Conservation (phyloP, 2,797 vertebrate genomes). For the Momotus momota region DNA sequence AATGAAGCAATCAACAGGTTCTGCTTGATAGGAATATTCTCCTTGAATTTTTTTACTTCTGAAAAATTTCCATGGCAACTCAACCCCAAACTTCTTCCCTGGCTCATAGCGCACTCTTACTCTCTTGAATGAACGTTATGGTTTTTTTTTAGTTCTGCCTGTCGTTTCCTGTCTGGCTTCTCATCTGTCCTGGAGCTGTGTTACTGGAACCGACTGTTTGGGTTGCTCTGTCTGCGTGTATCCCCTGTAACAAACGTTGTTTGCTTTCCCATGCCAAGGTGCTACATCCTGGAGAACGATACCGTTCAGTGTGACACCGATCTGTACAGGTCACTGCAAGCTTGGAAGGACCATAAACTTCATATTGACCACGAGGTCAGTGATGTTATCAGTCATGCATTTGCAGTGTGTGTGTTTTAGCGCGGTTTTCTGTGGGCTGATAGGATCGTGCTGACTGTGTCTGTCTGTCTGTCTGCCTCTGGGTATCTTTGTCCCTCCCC, state of each 20-base stretch:
- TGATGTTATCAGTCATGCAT: background rate
- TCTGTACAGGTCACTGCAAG: slow-evolving; percentile 92
- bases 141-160: background rate
- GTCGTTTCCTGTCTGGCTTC: background rate
- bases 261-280: slow-evolving; percentile 79
- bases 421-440: background rate
- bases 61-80: background rate
- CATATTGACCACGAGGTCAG: slow-evolving; percentile 95
- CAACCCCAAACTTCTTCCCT: background rate
- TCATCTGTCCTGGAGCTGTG: background rate
- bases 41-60: background rate
- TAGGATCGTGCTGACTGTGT: background rate
- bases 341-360: slow-evolving; percentile 97
- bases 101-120: background rate
- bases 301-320: slow-evolving; percentile 90
- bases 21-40: background rate
- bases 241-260: background rate
- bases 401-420: background rate
- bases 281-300: slow-evolving; percentile 90
- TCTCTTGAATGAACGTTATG: background rate
- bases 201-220: background rate
- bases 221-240: background rate
- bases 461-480: background rate
- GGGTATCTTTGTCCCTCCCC: background rate
- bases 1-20: slow-evolving; percentile 27